Base-by-base conservation (phyloP, 2,888 invertebrate genomes). In the Callyntrura sp. region DNA sequence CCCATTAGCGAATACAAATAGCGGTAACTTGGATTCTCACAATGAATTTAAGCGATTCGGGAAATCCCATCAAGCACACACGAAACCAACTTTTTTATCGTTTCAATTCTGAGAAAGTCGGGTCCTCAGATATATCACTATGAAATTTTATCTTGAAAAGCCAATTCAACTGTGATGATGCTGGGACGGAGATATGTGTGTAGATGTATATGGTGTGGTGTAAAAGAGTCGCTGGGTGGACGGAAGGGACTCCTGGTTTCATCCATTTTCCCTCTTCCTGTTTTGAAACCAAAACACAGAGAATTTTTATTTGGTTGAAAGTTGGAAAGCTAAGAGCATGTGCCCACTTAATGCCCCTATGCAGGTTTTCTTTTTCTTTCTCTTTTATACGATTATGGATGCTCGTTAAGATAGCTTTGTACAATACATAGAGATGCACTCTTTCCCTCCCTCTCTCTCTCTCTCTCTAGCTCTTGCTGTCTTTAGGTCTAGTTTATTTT, bases 341-440 rank as follows among this genome's bases (percentile, higher is more conserved):
- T 62, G 9, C 17, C 20, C 17, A 17, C 9, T 23, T 17, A 9
- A 62, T 62, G 23, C 17, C 23, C 23, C 23, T 62, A 23, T 20
- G 23, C 51, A 23, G 14, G 8, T 55, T 25, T 78, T 78, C 51
- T 20, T 9, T 51, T 55, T 78, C 45, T 81, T 25, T 55, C 60
- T 60, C 51, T 35, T 79, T 79, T 79, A 79, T 79, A 60, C 43
- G 14, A 81, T 25, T 81, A 81, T 43, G 81, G 81, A 81, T 81
- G 35, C 35, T 81, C 81, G 60, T 81, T 81, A 81, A 81, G 81
- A 81, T 81, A 81, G 81, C 81, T 78, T 5, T 45, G n/a, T 45
- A 76, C 76, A 48, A n/a, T 43, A 17, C 14, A 55, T 17, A 55
- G 55, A 17, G 17, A 55, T 55, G 14, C 8, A 9, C n/a, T 55